phyloP scores from a whole-genome alignment of 35 echinoderm and acorn worm genomes.

The Hemicentrotus pulcherrimus region DNA sequence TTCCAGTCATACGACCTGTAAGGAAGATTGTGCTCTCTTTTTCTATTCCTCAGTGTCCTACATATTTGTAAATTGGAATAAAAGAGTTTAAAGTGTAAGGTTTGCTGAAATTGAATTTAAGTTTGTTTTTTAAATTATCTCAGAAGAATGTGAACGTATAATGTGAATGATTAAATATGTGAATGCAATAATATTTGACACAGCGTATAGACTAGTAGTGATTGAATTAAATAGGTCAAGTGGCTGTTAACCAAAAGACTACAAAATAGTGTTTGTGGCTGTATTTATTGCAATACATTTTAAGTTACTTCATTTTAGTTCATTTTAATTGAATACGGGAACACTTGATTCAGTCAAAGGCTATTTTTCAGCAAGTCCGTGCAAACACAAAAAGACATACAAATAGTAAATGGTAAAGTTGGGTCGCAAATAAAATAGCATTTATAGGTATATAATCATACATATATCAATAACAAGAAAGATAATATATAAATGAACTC shows the following conservation, averaged over 20 bases:
- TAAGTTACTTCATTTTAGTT: no score
- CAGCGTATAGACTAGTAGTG: background rate
- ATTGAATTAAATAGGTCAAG: background rate
- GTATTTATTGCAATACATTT: no score
- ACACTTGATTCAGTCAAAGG: no score
- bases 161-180: background rate
- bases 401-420: no score
- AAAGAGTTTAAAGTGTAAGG: background rate
- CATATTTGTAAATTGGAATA: background rate
- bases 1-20: background rate
- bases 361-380: no score
- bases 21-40: background rate
- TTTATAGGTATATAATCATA: no score
- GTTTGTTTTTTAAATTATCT: background rate
- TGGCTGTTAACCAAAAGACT: background rate
- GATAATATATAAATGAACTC: no score
- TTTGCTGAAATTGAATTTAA: background rate
- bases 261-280: no score
- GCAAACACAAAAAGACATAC: no score
- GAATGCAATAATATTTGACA: slow-evolving; percentile 5
- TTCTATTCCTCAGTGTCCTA: background rate
- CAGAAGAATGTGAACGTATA: background rate
- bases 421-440: no score
- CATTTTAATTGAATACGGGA: no score
- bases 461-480: no score